These are phyloP conservation scores for Tragelaphus buxtoni DNA, from an alignment of 2,113 vertebrate species.

Conservation along the genomic window DNA sequence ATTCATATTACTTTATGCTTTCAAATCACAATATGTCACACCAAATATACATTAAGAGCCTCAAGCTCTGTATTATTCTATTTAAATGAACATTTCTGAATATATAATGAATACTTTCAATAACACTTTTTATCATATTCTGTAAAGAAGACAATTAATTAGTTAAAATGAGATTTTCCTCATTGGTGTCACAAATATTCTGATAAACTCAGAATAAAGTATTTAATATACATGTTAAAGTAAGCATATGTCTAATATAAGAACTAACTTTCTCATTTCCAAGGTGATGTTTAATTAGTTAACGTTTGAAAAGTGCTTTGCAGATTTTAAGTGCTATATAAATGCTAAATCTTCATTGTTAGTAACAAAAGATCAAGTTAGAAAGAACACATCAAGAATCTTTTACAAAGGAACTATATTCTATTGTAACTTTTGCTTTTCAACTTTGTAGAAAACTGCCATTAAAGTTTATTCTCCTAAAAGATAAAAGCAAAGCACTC, in stretches of 20 bases:
- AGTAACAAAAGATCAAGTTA: slow-evolving; percentile 64
- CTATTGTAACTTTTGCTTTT: slow-evolving; percentile 65
- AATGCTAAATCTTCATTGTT: slow-evolving; percentile 66
- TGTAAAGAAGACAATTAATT: slow-evolving; percentile 51
- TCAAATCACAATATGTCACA: slow-evolving; percentile 32
- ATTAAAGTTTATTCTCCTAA: slow-evolving; percentile 54
- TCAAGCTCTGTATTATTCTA: neutral
- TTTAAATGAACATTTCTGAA: slow-evolving; percentile 51
- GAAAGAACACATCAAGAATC: slow-evolving; percentile 62
- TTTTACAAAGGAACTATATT: slow-evolving; percentile 61
- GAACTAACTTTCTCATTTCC: slow-evolving; percentile 54
- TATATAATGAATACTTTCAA: slow-evolving; percentile 50
- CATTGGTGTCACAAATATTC: slow-evolving; percentile 44
- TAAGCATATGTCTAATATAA: slow-evolving; percentile 43
- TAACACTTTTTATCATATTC: slow-evolving; percentile 34
- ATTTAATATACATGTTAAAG: slow-evolving; percentile 59
- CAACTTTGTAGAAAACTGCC: slow-evolving; percentile 51
- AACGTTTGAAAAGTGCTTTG: slow-evolving; percentile 65
- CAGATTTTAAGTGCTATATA: slow-evolving; percentile 55
- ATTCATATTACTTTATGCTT: slow-evolving; percentile 32
- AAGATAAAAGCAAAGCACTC: slow-evolving; percentile 41
- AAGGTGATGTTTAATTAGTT: slow-evolving; percentile 70
- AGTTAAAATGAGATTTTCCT: slow-evolving; percentile 61
- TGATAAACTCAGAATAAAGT: slow-evolving; percentile 49
- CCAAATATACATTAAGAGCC: neutral